These are phyloP conservation scores for Drosophila mulleri DNA, from an alignment of 2,888 invertebrate species.

Conservation along the genomic window DNA sequence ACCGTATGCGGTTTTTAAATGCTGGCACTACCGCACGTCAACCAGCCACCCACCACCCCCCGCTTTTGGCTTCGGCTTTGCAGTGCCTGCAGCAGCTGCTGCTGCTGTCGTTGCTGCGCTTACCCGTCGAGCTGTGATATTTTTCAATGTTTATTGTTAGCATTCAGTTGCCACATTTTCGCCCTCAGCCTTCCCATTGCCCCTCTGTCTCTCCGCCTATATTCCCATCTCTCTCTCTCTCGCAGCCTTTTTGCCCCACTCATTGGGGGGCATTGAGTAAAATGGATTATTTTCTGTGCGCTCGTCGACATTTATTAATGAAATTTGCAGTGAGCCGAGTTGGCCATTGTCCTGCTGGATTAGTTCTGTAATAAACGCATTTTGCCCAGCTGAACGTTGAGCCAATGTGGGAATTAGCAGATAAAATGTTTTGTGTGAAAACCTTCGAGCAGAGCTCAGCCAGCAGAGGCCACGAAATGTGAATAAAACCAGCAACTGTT, in stretches of 20 bases:
- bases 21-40: background rate
- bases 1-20: slow-evolving; percentile 55
- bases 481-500: background rate
- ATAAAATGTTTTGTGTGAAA: slow-evolving; percentile 11
- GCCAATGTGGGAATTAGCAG: slow-evolving; percentile 49
- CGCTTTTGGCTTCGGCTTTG: slow-evolving; percentile 24
- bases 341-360: slow-evolving; percentile 60
- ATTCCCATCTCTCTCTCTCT: background rate
- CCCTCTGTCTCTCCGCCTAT: no score
- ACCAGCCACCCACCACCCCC: background rate
- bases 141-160: slow-evolving; percentile 68
- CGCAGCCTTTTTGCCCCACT: background rate
- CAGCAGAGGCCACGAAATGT: background rate
- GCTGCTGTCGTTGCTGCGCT: slow-evolving; percentile 23
- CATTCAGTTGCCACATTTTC: slow-evolving; percentile 54
- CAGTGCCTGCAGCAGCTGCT: slow-evolving; percentile 30
- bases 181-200: background rate
- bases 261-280: slow-evolving; percentile 48
- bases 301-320: slow-evolving; percentile 76
- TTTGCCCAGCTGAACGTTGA: slow-evolving; percentile 37
- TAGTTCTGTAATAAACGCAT: slow-evolving; percentile 69
- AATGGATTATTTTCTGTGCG: slow-evolving; percentile 67
- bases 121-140: slow-evolving; percentile 74
- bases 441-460: background rate
- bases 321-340: slow-evolving; percentile 55